These are phyloP conservation scores for Papilio xuthus DNA, from an alignment of 1,140 invertebrate species.

Conservation along the genomic window DNA sequence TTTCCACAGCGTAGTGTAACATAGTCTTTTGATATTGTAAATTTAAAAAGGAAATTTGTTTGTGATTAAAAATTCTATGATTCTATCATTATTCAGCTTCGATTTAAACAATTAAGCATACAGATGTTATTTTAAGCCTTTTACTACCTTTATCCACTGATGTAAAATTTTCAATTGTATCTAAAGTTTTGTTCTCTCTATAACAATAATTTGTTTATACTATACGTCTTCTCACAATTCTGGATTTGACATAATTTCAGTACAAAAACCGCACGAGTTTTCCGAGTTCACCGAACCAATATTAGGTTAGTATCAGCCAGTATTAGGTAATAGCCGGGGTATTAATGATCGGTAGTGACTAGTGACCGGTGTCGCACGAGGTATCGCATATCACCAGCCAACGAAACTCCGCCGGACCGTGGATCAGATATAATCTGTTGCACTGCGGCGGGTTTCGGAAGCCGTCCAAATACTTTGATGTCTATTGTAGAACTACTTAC, in stretches of 20 bases:
- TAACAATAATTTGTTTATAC: no score
- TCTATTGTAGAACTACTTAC: conserved; percentile 4
- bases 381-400: background rate
- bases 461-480: conserved; percentile 24
- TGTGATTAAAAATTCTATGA: no score
- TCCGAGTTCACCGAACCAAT: background rate
- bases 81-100: no score
- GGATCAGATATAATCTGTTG: conserved; percentile 19
- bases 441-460: conserved; percentile 22
- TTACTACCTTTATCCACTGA: no score
- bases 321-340: conserved; percentile 20
- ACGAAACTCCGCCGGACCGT: conserved; percentile 13
- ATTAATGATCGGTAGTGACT: conserved; percentile 6
- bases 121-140: no score
- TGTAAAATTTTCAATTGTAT: no score
- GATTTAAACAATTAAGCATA: no score
- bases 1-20: background rate
- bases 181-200: no score
- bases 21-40: no score
- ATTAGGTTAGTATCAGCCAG: background rate
- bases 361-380: conserved; percentile 3
- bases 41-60: no score
- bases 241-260: conserved; percentile 1
- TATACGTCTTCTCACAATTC: background rate
- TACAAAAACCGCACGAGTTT: background rate